Percentiles rank a stretch among this genome's conserved stretches.
Conservation (phyloP, 2,113 vertebrate species). For the Myrmecophaga tridactyla region DNA sequence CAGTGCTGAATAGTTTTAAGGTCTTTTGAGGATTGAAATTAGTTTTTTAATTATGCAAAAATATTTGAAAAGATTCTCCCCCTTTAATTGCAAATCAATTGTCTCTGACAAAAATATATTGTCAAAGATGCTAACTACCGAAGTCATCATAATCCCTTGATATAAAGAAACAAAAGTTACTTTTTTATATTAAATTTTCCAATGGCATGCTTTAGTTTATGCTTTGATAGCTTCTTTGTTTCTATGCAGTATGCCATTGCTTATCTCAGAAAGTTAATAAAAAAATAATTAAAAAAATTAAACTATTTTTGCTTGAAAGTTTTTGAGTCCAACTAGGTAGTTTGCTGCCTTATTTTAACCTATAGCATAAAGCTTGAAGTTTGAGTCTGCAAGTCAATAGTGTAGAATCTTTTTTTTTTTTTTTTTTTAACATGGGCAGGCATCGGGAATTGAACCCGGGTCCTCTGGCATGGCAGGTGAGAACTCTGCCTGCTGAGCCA, state of each 20-base stretch:
- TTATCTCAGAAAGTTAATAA: background rate
- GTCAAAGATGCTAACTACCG: background rate
- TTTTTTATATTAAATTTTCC: background rate
- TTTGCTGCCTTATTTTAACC: slow-evolving; percentile 4
- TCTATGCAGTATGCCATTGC: background rate
- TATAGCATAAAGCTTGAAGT: background rate
- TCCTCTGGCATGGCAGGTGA: too few species aligned
- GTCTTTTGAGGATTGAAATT: slow-evolving; percentile 22
- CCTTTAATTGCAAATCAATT: background rate
- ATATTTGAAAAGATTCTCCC: background rate
- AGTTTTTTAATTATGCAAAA: slow-evolving; percentile 5
- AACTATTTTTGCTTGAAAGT: background rate
- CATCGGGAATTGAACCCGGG: too few species aligned
- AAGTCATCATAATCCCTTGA: background rate
- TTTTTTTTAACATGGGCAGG: too few species aligned
- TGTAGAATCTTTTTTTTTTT: background rate
- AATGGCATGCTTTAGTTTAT: background rate
- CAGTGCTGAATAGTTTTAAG: background rate
- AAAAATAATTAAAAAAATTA: background rate
- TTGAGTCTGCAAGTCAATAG: background rate
- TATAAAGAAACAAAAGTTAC: background rate
- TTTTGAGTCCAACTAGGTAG: background rate
- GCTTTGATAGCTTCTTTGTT: background rate
- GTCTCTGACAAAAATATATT: background rate
- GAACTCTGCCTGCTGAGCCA: too few species aligned